Evolutionary conservation across 2,888 invertebrate species (phyloP), one percentile per base, ranked within the genome.

Genomic region (Hyposoter dolosus): DNA sequence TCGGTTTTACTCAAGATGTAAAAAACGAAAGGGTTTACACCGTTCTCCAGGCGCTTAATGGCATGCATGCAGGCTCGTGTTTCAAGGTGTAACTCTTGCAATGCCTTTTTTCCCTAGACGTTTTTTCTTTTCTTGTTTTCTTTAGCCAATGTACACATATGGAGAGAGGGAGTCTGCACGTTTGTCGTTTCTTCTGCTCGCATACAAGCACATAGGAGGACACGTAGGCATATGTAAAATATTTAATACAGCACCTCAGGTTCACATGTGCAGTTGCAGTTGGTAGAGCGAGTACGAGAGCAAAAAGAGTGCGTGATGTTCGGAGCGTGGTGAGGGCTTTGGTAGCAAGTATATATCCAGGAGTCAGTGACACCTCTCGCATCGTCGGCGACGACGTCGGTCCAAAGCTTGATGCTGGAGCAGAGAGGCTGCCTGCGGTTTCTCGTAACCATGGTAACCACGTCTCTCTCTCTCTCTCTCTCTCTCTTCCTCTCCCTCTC

Each of bases 281-380:
- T 53, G 80, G 28, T 72, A 28, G 79, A 81, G 84, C 1, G 35
- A 74, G 77, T 50, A 9, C 40, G 79, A 50, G 74, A 78, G 84
- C 71, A 87, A 88, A 85, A 89, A 88, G 89, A 86, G 84, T 83
- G 86, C 85, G 86, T 84, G 88, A 80, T 90, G 89, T 89, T 89
- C 88, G 88, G 75, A 60, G 60, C 10, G 40, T 77, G 80, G 81
- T 74, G 88, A 85, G 91, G 89, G 77, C 77, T 85, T 77, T 83
- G 83, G 85, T 83, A 85, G 74, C 82, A 82, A 82, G 83, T 86
- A 85, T 89, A 89, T 88, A 82, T 84, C 92, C 79, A 92, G 93
- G 92, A 93, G 94, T 94, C 94, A 94, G 93, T 93, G 94, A 94
- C 94, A 94, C 93, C 93, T 93, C 92, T 92, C 90, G 90, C 91